A percentile compares a stretch with the other conserved stretches of the same genome.
Conservation (phyloP, 2,113 vertebrate species). For the Entomyzon cyanotis region DNA sequence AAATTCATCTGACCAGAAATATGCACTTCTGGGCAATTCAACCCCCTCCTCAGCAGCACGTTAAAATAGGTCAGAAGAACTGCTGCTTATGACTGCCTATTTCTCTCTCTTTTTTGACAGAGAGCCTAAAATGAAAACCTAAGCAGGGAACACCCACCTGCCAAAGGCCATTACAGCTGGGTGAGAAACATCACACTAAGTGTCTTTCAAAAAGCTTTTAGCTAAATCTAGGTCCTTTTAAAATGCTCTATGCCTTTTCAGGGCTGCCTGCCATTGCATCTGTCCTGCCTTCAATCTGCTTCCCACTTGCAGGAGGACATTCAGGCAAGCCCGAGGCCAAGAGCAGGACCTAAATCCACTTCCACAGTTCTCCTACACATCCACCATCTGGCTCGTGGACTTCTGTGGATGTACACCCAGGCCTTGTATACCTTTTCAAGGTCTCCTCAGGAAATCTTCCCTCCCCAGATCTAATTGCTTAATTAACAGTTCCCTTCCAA, state of each 20-base stretch:
- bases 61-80: background rate
- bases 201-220: background rate
- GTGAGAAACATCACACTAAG: background rate
- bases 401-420: background rate
- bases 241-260: background rate
- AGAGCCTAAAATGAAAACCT: background rate
- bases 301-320: background rate
- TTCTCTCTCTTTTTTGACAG: background rate
- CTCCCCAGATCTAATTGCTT: background rate
- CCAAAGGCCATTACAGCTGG: background rate
- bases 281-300: background rate
- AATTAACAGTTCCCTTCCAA: background rate
- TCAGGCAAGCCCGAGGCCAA: rapidly evolving
- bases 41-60: background rate
- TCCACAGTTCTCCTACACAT: background rate
- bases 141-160: background rate
- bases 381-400: background rate
- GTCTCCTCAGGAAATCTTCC: background rate
- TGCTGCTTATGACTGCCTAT: background rate
- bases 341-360: background rate
- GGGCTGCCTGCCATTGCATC: background rate
- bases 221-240: background rate
- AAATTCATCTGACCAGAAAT: background rate
- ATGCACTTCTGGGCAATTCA: background rate
- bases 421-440: background rate